phyloP scores from a whole-genome alignment of 1,140 invertebrate genomes.

The Pentalonia nigronervosa region DNA sequence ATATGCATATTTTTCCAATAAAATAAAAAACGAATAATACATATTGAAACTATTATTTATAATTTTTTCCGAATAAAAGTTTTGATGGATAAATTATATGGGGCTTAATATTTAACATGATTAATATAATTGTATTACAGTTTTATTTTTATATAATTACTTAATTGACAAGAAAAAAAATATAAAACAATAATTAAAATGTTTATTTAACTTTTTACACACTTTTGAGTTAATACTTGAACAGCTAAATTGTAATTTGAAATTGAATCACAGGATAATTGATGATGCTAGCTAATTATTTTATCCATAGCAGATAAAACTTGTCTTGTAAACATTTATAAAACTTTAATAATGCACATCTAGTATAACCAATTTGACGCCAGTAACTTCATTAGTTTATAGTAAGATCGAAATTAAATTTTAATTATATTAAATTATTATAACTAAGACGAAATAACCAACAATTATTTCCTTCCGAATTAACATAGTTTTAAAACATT shows the following conservation, averaged over 20 bases:
- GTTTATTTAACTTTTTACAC: not conserved
- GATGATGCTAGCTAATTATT: not conserved
- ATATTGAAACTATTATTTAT: not conserved
- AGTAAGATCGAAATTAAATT: not conserved
- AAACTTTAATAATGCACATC: not conserved
- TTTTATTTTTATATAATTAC: not conserved
- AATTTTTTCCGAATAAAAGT: not conserved
- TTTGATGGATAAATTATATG: not conserved
- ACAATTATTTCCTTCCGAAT: not conserved
- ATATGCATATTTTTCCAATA: too few relatives aligned
- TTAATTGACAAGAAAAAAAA: not conserved
- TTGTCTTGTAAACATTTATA: not conserved
- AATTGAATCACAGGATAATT: not conserved
- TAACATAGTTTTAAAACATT: not conserved
- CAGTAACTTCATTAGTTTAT: not conserved
- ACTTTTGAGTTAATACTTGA: not conserved
- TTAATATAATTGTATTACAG: not conserved
- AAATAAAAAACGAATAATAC: too few relatives aligned
- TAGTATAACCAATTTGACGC: not conserved
- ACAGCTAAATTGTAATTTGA: not conserved
- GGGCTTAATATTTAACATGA: not conserved
- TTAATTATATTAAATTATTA: not conserved
- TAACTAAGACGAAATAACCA: not conserved
- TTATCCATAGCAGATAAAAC: not conserved
- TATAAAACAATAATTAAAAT: not conserved